These are phyloP conservation scores for Drosophila nr. perissopoda DNA, from an alignment of 2,888 invertebrate genomes.

Conservation along the genomic window DNA sequence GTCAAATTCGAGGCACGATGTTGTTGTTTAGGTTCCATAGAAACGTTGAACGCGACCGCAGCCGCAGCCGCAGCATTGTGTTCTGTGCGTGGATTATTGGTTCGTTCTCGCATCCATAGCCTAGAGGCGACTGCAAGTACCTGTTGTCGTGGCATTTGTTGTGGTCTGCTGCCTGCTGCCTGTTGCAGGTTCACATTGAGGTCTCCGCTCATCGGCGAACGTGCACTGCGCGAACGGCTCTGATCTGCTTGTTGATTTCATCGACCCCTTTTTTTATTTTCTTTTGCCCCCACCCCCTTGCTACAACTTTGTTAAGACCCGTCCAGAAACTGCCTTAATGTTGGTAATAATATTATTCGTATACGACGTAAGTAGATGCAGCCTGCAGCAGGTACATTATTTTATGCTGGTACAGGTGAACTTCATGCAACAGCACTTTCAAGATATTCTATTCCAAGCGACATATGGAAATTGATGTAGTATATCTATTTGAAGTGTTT, in stretches of 20 bases:
- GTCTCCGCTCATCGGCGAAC: constrained; percentile 59
- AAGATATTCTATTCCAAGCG: constrained; percentile 14
- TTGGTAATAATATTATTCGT: constrained; percentile 76
- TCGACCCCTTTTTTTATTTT: constrained; percentile 37
- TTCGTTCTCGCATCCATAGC: constrained; percentile 76
- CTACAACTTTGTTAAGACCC: constrained; percentile 45
- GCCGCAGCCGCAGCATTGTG: constrained; percentile 52
- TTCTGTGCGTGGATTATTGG: constrained; percentile 75
- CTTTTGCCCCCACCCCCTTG: constrained; percentile 12
- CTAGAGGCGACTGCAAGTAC: constrained; percentile 73
- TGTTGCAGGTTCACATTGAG: constrained; percentile 61
- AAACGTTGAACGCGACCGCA: constrained; percentile 63
- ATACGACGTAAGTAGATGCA: constrained; percentile 56
- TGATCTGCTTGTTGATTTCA: constrained; percentile 58
- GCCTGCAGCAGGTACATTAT: constrained; percentile 81
- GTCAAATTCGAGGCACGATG: constrained; percentile 47
- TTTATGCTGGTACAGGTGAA: constrained; percentile 85
- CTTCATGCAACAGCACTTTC: constrained; percentile 20
- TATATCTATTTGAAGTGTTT: constrained; percentile 2
- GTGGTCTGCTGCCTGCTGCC: constrained; percentile 41
- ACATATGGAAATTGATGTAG: constrained; percentile 25
- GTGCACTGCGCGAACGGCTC: constrained; percentile 63
- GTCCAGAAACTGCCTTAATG: constrained; percentile 65
- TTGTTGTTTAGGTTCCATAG: constrained; percentile 67
- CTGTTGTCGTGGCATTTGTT: constrained; percentile 76